These are phyloP conservation scores for Amphiura filiformis DNA, from an alignment of 35 echinoderm and acorn worm genomes.

Conservation along the genomic window DNA sequence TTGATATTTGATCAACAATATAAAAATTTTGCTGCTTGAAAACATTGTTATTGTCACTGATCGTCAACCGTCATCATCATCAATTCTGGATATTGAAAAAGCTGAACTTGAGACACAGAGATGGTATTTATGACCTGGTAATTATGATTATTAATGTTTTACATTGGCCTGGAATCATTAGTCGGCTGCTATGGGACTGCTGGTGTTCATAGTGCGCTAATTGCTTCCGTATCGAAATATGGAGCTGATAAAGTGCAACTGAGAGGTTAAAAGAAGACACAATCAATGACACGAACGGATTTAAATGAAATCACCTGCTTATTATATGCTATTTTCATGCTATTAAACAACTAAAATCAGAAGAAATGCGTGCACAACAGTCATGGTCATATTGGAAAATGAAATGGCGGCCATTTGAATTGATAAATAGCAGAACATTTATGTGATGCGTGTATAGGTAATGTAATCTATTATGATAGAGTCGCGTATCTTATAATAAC, in stretches of 20 bases:
- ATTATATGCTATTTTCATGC: neutral
- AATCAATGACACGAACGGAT: slow-evolving; percentile 5
- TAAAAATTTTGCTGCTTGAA: too few species aligned
- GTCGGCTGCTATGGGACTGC: neutral
- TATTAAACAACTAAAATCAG: neutral
- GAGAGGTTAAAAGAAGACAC: neutral
- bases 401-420: too few species aligned
- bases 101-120: too few species aligned
- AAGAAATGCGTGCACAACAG: too few species aligned
- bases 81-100: too few species aligned
- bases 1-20: too few species aligned
- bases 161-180: too few species aligned
- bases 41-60: too few species aligned
- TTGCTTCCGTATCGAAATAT: neutral
- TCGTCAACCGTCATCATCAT: too few species aligned
- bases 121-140: too few species aligned
- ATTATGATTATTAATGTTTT: too few species aligned
- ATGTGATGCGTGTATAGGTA: neutral
- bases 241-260: neutral
- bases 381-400: too few species aligned
- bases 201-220: neutral
- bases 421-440: neutral
- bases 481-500: neutral
- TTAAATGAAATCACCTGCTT: slow-evolving; percentile 11
- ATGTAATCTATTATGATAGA: neutral